Evolutionary conservation across 1,140 invertebrate species (phyloP).

Genomic region (Cheumatopsyche charites): DNA sequence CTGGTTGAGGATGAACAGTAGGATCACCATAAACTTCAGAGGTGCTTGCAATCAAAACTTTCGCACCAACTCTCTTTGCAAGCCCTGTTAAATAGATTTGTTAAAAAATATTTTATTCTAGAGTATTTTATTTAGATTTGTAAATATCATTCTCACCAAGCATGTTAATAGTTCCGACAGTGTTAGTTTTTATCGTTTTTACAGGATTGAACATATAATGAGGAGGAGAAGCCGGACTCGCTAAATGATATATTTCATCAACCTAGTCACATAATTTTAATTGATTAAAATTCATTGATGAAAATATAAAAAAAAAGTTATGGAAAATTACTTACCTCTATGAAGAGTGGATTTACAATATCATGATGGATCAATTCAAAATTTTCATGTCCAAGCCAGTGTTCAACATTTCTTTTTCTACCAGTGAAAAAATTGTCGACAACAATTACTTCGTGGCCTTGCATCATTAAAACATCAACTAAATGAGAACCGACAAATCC

Average conservation of each 20-base stretch:
- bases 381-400: slow-evolving; percentile 99
- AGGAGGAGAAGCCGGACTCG: slow-evolving; percentile 97
- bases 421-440: slow-evolving; percentile 99
- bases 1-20: slow-evolving; percentile 93
- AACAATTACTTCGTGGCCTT: slow-evolving; percentile 98
- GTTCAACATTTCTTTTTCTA: slow-evolving; percentile 94
- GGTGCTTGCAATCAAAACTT: slow-evolving; percentile 95
- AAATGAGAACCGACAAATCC: slow-evolving; percentile 99
- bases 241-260: slow-evolving; percentile 99
- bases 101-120: neutral
- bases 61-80: slow-evolving; percentile 92
- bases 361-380: slow-evolving; percentile 99
- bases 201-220: slow-evolving; percentile 99
- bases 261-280: slow-evolving; percentile 61
- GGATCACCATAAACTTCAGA: slow-evolving; percentile 99
- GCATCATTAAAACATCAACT: slow-evolving; percentile 92
- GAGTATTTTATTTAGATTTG: too few species aligned
- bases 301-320: neutral
- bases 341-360: slow-evolving; percentile 96
- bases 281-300: neutral
- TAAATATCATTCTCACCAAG: slow-evolving; percentile 69
- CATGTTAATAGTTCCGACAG: slow-evolving; percentile 99
- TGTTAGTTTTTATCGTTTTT: slow-evolving; percentile 99
- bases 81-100: slow-evolving; percentile 72
- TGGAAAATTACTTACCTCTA: slow-evolving; percentile 70